Evolutionary conservation across 2,888 invertebrate species (phyloP), one percentile per base, ranked within the genome.

Genomic region (Sarcophaga subvicina): DNA sequence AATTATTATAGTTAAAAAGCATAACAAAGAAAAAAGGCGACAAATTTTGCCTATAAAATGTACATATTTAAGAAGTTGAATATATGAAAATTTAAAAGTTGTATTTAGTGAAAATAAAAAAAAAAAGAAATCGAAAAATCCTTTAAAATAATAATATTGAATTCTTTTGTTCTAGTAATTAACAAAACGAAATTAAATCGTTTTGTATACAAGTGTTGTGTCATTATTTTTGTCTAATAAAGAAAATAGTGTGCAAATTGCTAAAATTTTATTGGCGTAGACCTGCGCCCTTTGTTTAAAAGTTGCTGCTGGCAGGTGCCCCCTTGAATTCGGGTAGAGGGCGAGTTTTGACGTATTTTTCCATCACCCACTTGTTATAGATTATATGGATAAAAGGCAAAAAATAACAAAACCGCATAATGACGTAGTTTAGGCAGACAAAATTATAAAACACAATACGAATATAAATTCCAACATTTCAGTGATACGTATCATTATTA

Each of bases 341-440:
- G 64, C 78, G 77, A 81, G 80, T 79, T 88, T 91, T 91, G 90
- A 89, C 90, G 89, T 90, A 90, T 89, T 86, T 80, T 80, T 66
- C 60, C 45, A 49, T 69, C 86, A 86, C 81, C 84, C 82, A 85
- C 84, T 88, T 78, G 59, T 62, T 66, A 81, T 62, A 73, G 5
- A 60, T 79, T 72, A 59, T 17, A 62, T 25, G 62, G 10, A 73
- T n/a, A 77, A n/a, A 77, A 72, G 71, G 11, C 14, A 60, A 64
- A 64, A 37, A 64, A n/a, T 22, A 70, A 60, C 37, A 73, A 80
- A 78, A 12, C 45, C 49, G 45, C 84, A 84, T 22, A 87, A 87
- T 87, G 87, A 87, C 87, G 87, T 76, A 87, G 84, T 62, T 76
- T 67, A 71, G 25, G 20, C 12, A 12, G 62, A 47, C 66, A 72